Evolutionary conservation across 2,888 invertebrate species (phyloP).

Genomic region (Euplexia lucipara): DNA sequence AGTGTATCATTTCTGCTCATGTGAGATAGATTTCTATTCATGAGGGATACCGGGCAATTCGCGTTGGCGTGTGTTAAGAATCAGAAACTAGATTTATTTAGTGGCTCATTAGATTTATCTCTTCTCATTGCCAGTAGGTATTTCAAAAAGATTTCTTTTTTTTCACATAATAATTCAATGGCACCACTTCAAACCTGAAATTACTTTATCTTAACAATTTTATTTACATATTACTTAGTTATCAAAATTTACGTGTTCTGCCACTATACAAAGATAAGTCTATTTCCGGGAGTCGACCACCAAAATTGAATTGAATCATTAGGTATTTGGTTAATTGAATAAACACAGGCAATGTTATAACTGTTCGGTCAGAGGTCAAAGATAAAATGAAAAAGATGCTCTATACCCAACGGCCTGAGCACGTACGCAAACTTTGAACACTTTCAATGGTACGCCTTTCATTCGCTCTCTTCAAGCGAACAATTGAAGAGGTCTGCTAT

Average conservation of each 20-base stretch:
- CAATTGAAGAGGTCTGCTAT: conserved; percentile 54
- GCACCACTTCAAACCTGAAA: conserved; percentile 13
- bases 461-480: conserved; percentile 59
- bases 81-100: conserved; percentile 44
- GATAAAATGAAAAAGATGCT: conserved; percentile 62
- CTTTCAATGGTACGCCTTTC: conserved; percentile 67
- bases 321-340: conserved; percentile 71
- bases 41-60: conserved; percentile 53
- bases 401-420: conserved; percentile 55
- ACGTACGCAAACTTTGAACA: conserved; percentile 68
- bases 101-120: conserved; percentile 10
- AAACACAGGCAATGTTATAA: conserved; percentile 72
- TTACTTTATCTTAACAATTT: conserved; percentile 39
- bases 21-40: conserved; percentile 72
- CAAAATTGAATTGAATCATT: conserved; percentile 66
- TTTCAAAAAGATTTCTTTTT: conserved; percentile 14
- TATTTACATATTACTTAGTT: conserved; percentile 23
- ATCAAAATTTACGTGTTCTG: conserved; percentile 59
- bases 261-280: conserved; percentile 58
- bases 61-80: conserved; percentile 51
- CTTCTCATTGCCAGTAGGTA: neutral
- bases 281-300: conserved; percentile 63
- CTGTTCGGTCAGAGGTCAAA: conserved; percentile 57
- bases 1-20: conserved; percentile 73
- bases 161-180: conserved; percentile 24